Base-by-base conservation (phyloP, 2,113 vertebrate genomes). In the Chascanopsetta lugubris region DNA sequence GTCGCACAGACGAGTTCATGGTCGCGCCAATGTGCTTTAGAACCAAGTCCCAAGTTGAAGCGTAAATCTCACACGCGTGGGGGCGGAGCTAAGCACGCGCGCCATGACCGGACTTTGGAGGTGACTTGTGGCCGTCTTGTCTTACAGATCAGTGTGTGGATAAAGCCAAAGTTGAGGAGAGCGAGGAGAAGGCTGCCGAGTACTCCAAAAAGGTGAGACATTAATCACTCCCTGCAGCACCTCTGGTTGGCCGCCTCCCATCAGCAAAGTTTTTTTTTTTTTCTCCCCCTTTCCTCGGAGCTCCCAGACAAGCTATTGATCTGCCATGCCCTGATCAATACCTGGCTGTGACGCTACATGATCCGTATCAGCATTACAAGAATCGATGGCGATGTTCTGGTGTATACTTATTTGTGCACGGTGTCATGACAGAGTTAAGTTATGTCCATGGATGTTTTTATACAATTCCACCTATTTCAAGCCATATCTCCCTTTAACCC, bases 91-190 rank as follows among this genome's bases (percentile, higher is more conserved):
- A 45, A 43, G 15, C 29, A 46, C 25, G 22, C 45, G 9, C 10
- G 17, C 27, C 8, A 0, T 13, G 5, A 0, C 18, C 4, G n/a
- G 21, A 5, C 30, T 67, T 27, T 77, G 66, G n/a, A 70, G 30
- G 15, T 22, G 1, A 69, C 26, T 62, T 1, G 0, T 65, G 20
- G 11, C 26, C 63, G 15, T 53, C 29, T 66, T 85, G 38, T 75
- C 78, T 88, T 85, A 62, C 82, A 99, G 97, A 98, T 92, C 90
- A 94, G 1, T 95, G 95, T 85, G 97, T 98, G 82, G 94, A 98
- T 86, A 99, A 99, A 90, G 92, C 94, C 72, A 97, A 96, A 88
- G 95, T 98, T 67, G 96, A 99, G 61, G 97, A 97, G 88, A 98
- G 95, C 80, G 97, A 98, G 75, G 93, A 95, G 87, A 98, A 94